Base-by-base conservation (phyloP, 2,888 invertebrate genomes). In the Sepioteuthis lessoniana region DNA sequence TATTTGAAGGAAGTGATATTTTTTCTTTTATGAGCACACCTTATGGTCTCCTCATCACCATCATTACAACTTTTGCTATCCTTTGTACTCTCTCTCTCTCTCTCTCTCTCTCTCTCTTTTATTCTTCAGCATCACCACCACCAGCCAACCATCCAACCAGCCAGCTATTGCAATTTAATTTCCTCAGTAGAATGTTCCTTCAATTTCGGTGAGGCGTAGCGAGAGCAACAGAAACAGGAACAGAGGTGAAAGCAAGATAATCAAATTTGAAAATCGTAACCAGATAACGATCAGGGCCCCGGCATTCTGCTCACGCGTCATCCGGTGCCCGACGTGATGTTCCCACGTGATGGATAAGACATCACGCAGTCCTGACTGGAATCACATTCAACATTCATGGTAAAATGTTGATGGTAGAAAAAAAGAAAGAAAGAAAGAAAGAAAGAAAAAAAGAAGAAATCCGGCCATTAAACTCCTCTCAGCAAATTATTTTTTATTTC, bases 361-460 rank as follows among this genome's bases (percentile, higher is more conserved):
- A 76, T 76, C 76, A 76, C 76, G 76, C 76, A 76, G 76, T n/a
- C 76, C 76, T 76, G 76, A 76, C 76, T 76, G 76, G 76, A 76
- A 76, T 76, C 76, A 76, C 35, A 76, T 76, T 35, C 76, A 76
- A 35, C 76, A 76, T 76, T 76, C 76, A 76, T 76, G n/a, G 76
- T 13, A n/a, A 76, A 76, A 76, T 76, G 76, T 76, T 76, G 76
- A 76, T n/a, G n/a, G 16, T 7, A n/a, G 16, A n/a, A n/a, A 76
- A 76, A 76, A 76, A 16, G 10, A n/a, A 16, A n/a, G n/a, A 35
- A n/a, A 35, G 16, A 16, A 76, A n/a, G n/a, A n/a, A n/a, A n/a
- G n/a, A n/a, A n/a, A n/a, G n/a, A 76, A 35, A 35, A 76, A 76
- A 31, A 31, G 13, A 76, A 35, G n/a, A 76, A 76, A 76, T 76